A percentile compares a stretch with the other conserved stretches of the same genome.
Evolutionary conservation across 2,113 vertebrate species (phyloP).

Genomic region (Lepidothrix coronata): DNA sequence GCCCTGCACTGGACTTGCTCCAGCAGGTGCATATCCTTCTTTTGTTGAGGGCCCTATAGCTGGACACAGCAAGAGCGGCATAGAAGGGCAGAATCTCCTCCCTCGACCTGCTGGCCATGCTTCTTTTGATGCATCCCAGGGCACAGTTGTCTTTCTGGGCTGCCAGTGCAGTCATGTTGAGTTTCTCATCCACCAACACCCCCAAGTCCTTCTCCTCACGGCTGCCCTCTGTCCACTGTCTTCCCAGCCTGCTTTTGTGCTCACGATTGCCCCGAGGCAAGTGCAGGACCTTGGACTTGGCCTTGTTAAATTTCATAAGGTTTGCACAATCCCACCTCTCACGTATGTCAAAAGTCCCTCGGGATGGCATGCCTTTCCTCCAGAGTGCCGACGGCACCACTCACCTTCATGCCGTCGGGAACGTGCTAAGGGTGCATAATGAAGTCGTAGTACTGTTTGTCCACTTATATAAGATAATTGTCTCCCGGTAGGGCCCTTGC

Average conservation of each 20-base stretch:
- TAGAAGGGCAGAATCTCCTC: neutral
- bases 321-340: neutral
- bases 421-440: neutral
- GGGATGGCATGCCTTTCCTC: neutral
- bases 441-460: fast-evolving
- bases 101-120: fast-evolving
- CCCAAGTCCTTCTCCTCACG: neutral
- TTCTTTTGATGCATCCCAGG: neutral
- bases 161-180: neutral
- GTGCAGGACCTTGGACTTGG: neutral
- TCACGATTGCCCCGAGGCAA: neutral
- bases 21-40: neutral
- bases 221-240: neutral
- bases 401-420: neutral
- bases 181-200: neutral
- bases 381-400: neutral
- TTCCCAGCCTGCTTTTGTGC: neutral
- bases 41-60: neutral
- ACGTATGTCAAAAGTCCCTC: neutral
- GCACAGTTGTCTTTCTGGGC: neutral
- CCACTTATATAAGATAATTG: fast-evolving
- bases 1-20: neutral
- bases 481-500: fast-evolving
- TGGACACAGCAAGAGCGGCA: fast-evolving
- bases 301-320: neutral